Conservation (phyloP, 1,140 invertebrate species). For the Streblospio benedicti region DNA sequence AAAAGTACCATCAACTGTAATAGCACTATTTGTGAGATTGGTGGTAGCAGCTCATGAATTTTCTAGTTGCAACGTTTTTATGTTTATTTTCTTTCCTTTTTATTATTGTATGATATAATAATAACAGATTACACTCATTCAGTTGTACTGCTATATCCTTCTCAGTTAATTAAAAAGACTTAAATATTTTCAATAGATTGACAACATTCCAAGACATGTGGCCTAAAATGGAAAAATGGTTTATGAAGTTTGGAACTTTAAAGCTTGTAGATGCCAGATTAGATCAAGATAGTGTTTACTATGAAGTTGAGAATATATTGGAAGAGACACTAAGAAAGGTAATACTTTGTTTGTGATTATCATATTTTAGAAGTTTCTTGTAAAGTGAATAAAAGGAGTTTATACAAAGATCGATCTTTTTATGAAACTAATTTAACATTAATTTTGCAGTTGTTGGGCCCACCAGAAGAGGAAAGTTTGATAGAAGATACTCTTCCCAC, state of each 20-base stretch:
- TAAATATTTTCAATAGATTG: too few species aligned
- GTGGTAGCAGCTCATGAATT: not conserved
- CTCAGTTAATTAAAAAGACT: too few species aligned
- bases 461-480: too few species aligned
- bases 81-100: not conserved
- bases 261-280: slow-evolving; percentile 34
- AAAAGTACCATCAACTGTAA: too few species aligned
- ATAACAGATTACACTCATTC: not conserved
- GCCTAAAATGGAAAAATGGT: slow-evolving; percentile 46
- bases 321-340: slow-evolving; percentile 41
- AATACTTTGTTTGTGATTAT: too few species aligned
- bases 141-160: not conserved
- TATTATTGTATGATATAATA: not conserved
- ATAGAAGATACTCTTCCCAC: too few species aligned
- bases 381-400: slow-evolving; percentile 9
- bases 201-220: slow-evolving; percentile 36
- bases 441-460: too few species aligned
- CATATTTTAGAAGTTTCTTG: not conserved
- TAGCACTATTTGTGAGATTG: not conserved
- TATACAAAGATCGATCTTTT: too few species aligned
- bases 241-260: slow-evolving; percentile 39
- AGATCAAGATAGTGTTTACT: slow-evolving; percentile 25
- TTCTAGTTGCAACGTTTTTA: not conserved
- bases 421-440: too few species aligned
- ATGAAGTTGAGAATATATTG: slow-evolving; percentile 40